A percentile compares a stretch with the other conserved stretches of the same genome.
Evolutionary conservation across 2,797 vertebrate species (phyloP).

Genomic region (Florisuga fusca): DNA sequence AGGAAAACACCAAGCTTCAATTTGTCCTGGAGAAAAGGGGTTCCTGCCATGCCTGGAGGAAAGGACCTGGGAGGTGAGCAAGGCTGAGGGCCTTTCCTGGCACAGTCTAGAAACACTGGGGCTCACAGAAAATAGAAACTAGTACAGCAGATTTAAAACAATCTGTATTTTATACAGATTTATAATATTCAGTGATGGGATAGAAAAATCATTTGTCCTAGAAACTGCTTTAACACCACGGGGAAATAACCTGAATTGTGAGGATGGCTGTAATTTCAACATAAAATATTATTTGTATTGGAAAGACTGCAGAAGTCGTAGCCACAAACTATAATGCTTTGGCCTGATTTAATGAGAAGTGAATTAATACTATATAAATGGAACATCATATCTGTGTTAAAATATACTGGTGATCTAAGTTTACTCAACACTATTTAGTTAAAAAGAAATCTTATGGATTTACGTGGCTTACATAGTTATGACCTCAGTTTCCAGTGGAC

Average conservation of each 20-base stretch:
- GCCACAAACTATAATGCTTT: background rate
- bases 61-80: conserved; percentile 76
- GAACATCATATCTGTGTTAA: background rate
- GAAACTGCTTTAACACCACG: background rate
- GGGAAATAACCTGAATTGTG: background rate
- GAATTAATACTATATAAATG: background rate
- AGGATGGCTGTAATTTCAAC: background rate
- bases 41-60: conserved; percentile 57
- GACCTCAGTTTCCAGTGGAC: background rate
- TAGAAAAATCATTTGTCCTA: background rate
- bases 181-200: background rate
- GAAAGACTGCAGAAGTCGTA: background rate
- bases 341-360: background rate
- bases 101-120: conserved; percentile 83
- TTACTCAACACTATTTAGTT: background rate
- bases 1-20: conserved; percentile 80
- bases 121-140: conserved; percentile 79
- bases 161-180: conserved; percentile 76
- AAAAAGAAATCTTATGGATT: background rate
- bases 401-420: background rate
- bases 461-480: background rate
- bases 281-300: background rate
- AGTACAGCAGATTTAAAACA: conserved; percentile 83
- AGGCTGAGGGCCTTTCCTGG: conserved; percentile 86
- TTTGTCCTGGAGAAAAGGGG: conserved; percentile 81